These are phyloP conservation scores for Boleophthalmus pectinirostris DNA, from an alignment of 2,113 vertebrate genomes.

Conservation along the genomic window DNA sequence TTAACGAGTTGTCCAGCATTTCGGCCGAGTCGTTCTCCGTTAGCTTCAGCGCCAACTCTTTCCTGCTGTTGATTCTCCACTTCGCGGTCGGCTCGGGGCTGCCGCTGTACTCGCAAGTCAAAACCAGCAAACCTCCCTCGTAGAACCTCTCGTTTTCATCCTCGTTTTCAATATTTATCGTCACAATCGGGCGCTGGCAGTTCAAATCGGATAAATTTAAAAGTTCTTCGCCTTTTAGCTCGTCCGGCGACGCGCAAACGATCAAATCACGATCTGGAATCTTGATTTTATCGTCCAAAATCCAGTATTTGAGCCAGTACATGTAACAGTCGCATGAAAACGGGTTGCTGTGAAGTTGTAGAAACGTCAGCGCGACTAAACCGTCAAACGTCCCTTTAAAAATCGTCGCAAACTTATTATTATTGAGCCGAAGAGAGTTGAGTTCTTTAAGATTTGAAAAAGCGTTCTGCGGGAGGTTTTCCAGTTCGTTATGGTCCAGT, in stretches of 20 bases:
- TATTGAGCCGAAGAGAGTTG: slow-evolving; percentile 90
- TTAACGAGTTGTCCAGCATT: slow-evolving; percentile 64
- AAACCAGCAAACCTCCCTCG: slow-evolving; percentile 75
- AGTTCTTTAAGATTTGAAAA: slow-evolving; percentile 86
- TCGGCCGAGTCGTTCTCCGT: slow-evolving; percentile 38
- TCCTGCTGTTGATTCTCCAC: slow-evolving; percentile 83
- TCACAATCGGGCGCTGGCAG: slow-evolving; percentile 78
- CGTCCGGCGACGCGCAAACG: slow-evolving; percentile 79
- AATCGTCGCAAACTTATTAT: slow-evolving; percentile 85
- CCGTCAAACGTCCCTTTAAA: slow-evolving; percentile 87
- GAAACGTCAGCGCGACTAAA: slow-evolving; percentile 84
- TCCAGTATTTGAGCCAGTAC: slow-evolving; percentile 90
- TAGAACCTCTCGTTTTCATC: slow-evolving; percentile 67
- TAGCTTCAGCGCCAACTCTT: slow-evolving; percentile 68
- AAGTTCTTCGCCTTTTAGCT: slow-evolving; percentile 79
- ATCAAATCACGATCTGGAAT: slow-evolving; percentile 83
- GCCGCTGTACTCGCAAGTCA: slow-evolving; percentile 84
- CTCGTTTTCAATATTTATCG: slow-evolving; percentile 71
- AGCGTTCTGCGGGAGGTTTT: slow-evolving; percentile 81
- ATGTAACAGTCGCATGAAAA: slow-evolving; percentile 87
- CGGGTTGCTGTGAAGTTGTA: slow-evolving; percentile 91
- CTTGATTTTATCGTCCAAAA: slow-evolving; percentile 79
- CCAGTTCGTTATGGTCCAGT: slow-evolving; percentile 94
- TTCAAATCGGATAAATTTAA: slow-evolving; percentile 71
- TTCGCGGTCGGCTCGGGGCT: slow-evolving; percentile 81